Base-by-base conservation (phyloP, 2,797 vertebrate genomes). In the Brachymystax lenok region DNA sequence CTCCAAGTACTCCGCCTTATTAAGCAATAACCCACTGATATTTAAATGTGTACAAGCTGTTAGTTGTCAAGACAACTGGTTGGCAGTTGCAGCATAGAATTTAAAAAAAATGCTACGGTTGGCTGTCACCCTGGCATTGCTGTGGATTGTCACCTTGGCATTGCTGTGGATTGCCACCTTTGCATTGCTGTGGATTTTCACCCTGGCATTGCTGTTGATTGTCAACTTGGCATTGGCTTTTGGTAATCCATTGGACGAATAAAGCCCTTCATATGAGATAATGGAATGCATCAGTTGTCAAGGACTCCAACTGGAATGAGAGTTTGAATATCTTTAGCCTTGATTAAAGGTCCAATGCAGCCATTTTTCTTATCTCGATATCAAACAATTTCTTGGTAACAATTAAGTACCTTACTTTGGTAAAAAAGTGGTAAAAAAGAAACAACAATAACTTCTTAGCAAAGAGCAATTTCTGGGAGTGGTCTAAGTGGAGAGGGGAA, bases 11-110 rank as follows among this genome's bases (percentile, higher is more conserved):
- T 56, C 10, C 3, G 21, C 17, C 52, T 54, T 54, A 54, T 40
- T 16, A 54, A 54, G 14, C 4, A 54, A 54, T 54, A 16, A 19
- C 52, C 52, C 14, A 54, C 52, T 16, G 52, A 46, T 64, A 61
- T 74, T 54, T 12, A 33, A 66, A 64, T 50, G 59, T 61, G 19
- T 19, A 14, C 10, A 17, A 63, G 46, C 35, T 66, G 21, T 69
- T 40, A 75, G 63, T 68, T 68, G 63, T 69, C 74, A 69, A 76
- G 66, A 59, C 66, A 76, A 68, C 74, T 75, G 5, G 7, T 35
- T 68, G 66, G 30, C 17, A 54, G 52, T 54, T 54, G 52, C 52
- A 54, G 16, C 52, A 54, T 54, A 54, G 1, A 54, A 19, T 51
- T 51, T 33, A 33, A 33, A 33, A 33, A 10, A 40, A 40, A 40